Evolutionary conservation across 2,113 vertebrate genomes (phyloP).

Genomic region (Cyprinus carpio): DNA sequence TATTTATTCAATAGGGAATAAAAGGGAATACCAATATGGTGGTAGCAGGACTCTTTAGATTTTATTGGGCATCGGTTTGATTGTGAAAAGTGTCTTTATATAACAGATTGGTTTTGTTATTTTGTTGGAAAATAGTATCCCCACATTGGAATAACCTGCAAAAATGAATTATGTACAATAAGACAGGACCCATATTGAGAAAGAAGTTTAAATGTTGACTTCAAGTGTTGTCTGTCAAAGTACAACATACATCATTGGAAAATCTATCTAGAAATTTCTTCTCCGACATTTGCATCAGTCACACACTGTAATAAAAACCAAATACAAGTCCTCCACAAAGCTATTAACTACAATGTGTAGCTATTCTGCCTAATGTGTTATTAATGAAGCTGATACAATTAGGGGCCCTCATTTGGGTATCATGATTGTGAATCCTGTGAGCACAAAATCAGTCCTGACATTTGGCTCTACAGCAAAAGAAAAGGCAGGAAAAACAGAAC

Average conservation of each 20-base stretch:
- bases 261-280: neutral
- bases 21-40: no score
- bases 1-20: no score
- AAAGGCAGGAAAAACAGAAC: neutral
- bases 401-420: constrained; percentile 4
- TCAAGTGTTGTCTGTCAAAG: neutral
- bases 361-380: constrained; percentile 25
- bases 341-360: constrained; percentile 35
- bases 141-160: neutral
- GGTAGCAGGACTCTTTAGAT: neutral
- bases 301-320: constrained; percentile 6
- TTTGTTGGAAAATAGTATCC: neutral
- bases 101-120: neutral
- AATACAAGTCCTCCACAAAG: constrained; percentile 17
- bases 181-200: no score
- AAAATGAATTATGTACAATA: neutral
- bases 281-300: constrained; percentile 19
- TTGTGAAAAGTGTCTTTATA: neutral
- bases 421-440: neutral
- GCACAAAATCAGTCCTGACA: constrained; percentile 36
- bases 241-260: neutral
- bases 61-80: neutral
- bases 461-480: neutral
- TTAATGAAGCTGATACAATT: constrained; percentile 38
- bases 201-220: no score